Base-by-base conservation (phyloP, 2,113 vertebrate genomes). In the Panthera leo region DNA sequence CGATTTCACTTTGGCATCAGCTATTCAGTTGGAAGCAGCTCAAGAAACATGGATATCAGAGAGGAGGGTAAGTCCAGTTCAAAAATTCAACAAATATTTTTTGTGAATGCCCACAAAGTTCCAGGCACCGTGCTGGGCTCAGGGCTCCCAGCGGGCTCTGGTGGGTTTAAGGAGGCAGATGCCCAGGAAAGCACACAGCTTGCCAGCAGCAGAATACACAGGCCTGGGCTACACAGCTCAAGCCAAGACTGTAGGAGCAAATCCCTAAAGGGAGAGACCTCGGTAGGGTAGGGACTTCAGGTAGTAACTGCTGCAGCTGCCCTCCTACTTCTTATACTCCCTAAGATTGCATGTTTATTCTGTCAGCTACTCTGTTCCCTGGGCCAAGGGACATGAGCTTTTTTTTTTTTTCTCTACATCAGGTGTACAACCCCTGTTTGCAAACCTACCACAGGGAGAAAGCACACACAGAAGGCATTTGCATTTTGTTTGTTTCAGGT, bases 171-270 rank as follows among this genome's bases (percentile, higher is more conserved):
- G 85, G 63, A 85, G 71, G n/a, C 25, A 51, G 78, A 36, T 27
- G 39, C 34, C 51, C 39, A 45, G 13, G 21, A 53, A 25, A 70
- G 85, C 2, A 31, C 15, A 29, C n/a, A 34, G 36, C 29, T 84
- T 42, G n/a, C 63, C 53, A 31, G 25, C 16, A 67, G 68, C 82
- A 68, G 48, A 34, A 18, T 58, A n/a, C 78, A 78, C 25, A 73
- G 39, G 29, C 45, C 63, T 39, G 36, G 5, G 1, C 36, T 42
- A 2, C 0, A 25, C 12, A 45, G 36, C 2, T 83, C 87, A 45
- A 73, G 70, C 75, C 65, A 51, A 55, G 42, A 27, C 36, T 6
- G 0, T 1, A 48, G 31, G 34, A 27, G 70, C 39, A 70, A 18
- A 42, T 39, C 42, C 68, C 36, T 18, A 9, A 21, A 12, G 53